Evolutionary conservation across 2,888 invertebrate genomes (phyloP).

Genomic region (Lepidocyrtoides sp.): DNA sequence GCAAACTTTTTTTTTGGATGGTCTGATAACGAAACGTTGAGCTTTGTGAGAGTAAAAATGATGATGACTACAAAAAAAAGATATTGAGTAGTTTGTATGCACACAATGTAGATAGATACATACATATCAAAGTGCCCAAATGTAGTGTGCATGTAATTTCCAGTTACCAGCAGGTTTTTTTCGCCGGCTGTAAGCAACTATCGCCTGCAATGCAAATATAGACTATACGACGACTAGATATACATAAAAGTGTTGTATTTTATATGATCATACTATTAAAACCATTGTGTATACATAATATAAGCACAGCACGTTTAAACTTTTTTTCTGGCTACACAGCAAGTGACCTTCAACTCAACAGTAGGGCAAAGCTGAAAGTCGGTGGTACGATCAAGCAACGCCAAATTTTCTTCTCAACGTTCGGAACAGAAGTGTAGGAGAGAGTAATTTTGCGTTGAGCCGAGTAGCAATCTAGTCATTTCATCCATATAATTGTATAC

Average conservation of each 20-base stretch:
- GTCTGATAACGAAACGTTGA: too few relatives aligned
- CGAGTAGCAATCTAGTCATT: background rate
- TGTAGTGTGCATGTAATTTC: background rate
- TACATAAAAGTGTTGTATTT: too few relatives aligned
- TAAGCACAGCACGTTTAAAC: background rate
- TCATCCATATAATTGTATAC: background rate
- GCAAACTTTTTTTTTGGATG: background rate
- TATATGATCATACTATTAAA: too few relatives aligned
- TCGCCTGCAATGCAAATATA: background rate
- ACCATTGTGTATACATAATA: background rate
- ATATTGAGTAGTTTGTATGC: too few relatives aligned
- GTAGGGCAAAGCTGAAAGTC: slow-evolving; percentile 45
- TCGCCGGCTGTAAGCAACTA: background rate
- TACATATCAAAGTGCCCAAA: too few relatives aligned
- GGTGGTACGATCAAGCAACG: slow-evolving; percentile 4
- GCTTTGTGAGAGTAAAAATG: too few relatives aligned
- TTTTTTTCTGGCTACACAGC: slow-evolving; percentile 11
- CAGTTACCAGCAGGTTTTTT: slow-evolving; percentile 9
- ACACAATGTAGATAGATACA: too few relatives aligned
- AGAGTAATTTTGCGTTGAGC: background rate
- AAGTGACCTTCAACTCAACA: slow-evolving; percentile 72
- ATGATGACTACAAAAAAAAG: too few relatives aligned
- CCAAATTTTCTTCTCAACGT: background rate
- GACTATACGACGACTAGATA: background rate
- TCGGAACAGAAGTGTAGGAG: background rate